These are phyloP conservation scores for Amphiduros pacificus DNA, from an alignment of 2,888 invertebrate species.

Conservation along the genomic window DNA sequence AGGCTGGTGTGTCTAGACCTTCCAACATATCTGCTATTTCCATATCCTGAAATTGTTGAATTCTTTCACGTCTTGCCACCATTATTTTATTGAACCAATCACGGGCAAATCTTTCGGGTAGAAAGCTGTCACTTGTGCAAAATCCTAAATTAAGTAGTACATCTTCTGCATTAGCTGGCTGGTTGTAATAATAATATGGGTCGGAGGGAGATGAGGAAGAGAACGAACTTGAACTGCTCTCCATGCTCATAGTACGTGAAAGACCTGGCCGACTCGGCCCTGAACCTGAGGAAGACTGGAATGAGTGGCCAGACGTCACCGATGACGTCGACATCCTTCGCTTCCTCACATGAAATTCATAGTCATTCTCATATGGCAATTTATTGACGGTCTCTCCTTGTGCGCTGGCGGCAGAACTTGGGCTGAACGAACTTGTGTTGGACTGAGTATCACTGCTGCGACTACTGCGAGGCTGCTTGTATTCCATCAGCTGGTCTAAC, in stretches of 20 bases:
- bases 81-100: constrained; percentile 47
- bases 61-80: constrained; percentile 5
- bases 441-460: not conserved
- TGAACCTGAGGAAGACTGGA: not conserved
- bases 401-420: not conserved
- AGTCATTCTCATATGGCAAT: constrained; percentile 8
- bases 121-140: constrained; percentile 38
- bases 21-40: constrained; percentile 2
- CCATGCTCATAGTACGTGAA: not conserved
- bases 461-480: constrained; percentile 2
- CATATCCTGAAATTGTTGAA: constrained; percentile 7
- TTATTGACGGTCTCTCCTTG: not conserved
- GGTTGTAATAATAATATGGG: not conserved
- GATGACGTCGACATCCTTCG: no score
- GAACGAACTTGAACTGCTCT: constrained; percentile 14
- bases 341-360: constrained; percentile 7
- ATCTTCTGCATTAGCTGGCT: constrained; percentile 33
- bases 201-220: constrained; percentile 14
- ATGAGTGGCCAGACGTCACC: no score
- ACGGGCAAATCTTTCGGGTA: constrained; percentile 48
- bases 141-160: constrained; percentile 46
- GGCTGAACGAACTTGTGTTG: not conserved
- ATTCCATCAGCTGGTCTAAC: constrained; percentile 5
- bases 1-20: not conserved
- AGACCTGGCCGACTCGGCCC: not conserved